phyloP scores from a whole-genome alignment of 2,797 vertebrate genomes.

The Vipera latastei region DNA sequence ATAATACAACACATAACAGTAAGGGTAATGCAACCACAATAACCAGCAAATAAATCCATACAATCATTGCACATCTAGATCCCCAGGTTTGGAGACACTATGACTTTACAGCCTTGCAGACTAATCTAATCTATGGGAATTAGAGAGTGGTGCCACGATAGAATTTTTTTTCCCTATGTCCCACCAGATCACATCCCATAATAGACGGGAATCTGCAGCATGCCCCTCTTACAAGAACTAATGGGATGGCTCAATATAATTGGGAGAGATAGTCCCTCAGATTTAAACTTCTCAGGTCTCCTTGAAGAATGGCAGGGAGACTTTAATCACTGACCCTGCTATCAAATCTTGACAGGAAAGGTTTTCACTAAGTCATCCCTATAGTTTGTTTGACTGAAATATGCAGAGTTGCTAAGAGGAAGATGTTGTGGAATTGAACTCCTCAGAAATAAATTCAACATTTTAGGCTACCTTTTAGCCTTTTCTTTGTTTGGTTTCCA shows the following conservation, averaged over 20 bases:
- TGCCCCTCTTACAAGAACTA: background rate
- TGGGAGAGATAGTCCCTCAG: background rate
- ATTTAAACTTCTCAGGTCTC: background rate
- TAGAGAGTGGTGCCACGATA: background rate
- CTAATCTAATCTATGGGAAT: background rate
- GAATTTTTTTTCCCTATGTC: background rate
- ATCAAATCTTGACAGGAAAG: background rate
- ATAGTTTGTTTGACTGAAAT: background rate
- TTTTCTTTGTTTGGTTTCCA: background rate
- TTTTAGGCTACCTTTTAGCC: background rate
- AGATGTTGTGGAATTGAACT: background rate
- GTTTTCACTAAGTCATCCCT: background rate
- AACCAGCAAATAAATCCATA: background rate
- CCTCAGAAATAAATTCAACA: background rate
- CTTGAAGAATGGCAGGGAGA: background rate
- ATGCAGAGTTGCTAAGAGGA: background rate
- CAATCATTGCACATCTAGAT: background rate
- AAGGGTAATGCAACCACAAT: background rate
- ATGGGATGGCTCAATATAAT: background rate
- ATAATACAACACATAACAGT: background rate
- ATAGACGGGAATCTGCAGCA: background rate
- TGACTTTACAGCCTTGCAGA: background rate
- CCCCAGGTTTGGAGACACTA: background rate
- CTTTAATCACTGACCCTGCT: background rate
- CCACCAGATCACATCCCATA: background rate